phyloP scores from a whole-genome alignment of 1,140 invertebrate genomes.

The Armadillidium nasatum region DNA sequence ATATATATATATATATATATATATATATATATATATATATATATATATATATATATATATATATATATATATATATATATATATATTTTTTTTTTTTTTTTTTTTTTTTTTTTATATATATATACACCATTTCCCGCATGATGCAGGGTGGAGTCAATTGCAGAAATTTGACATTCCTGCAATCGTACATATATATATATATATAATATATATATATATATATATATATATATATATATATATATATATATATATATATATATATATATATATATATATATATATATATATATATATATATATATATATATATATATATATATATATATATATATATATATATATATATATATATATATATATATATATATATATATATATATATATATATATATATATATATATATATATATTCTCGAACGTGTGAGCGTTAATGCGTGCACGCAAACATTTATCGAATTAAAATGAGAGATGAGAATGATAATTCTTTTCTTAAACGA shows the following conservation, averaged over 20 bases:
- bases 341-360: constrained; percentile 25
- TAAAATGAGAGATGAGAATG: no score
- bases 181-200: background rate
- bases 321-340: constrained; percentile 8
- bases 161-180: no score
- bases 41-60: constrained; percentile 7
- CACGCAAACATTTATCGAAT: no score
- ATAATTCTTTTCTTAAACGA: no score
- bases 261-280: no score
- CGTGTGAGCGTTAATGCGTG: no score
- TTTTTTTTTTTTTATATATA: no score
- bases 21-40: constrained; percentile 4
- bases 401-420: background rate
- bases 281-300: no score
- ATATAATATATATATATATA: background rate
- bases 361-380: constrained; percentile 18
- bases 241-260: no score
- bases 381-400: constrained; percentile 1
- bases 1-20: constrained; percentile 17
- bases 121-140: no score
- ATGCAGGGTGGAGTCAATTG: no score
- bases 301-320: background rate
- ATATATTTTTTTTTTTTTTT: background rate
- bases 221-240: no score
- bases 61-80: background rate